Conservation (phyloP, 2,113 vertebrate genomes). For the Atrichornis clamosus region DNA sequence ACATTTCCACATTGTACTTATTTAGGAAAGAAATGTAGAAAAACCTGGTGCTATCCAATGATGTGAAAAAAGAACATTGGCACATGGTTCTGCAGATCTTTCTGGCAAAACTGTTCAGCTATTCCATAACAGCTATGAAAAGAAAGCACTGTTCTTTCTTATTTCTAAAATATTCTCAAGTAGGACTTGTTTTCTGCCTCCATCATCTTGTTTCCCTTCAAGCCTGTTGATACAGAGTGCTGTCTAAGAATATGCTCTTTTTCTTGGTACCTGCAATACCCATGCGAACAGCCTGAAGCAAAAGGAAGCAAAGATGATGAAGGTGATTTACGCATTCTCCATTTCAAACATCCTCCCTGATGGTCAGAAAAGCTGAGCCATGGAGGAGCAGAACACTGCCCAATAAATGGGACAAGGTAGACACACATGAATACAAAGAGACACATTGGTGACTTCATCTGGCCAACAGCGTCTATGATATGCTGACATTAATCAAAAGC, state of each 20-base stretch:
- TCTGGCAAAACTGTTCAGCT: not conserved
- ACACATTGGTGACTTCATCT: not conserved
- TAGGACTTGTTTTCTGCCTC: not conserved
- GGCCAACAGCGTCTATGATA: not conserved
- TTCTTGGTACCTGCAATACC: not conserved
- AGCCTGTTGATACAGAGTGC: not conserved
- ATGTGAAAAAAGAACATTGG: not conserved
- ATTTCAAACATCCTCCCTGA: not conserved
- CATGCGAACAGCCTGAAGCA: not conserved
- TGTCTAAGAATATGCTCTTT: not conserved
- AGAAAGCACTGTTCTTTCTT: not conserved
- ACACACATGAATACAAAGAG: not conserved
- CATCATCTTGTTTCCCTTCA: slow-evolving; percentile 5
- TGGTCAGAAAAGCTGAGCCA: not conserved
- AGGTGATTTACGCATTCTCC: not conserved
- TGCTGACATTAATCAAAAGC: not conserved
- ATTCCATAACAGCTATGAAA: not conserved
- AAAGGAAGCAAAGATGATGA: not conserved
- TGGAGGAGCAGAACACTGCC: not conserved
- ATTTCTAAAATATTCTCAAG: not conserved
- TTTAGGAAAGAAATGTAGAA: not conserved
- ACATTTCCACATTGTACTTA: not conserved
- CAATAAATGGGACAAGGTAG: not conserved
- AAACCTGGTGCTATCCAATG: not conserved
- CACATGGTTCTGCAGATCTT: not conserved